Conservation (phyloP, 2,888 invertebrate species). For the Drosophila siamana region DNA sequence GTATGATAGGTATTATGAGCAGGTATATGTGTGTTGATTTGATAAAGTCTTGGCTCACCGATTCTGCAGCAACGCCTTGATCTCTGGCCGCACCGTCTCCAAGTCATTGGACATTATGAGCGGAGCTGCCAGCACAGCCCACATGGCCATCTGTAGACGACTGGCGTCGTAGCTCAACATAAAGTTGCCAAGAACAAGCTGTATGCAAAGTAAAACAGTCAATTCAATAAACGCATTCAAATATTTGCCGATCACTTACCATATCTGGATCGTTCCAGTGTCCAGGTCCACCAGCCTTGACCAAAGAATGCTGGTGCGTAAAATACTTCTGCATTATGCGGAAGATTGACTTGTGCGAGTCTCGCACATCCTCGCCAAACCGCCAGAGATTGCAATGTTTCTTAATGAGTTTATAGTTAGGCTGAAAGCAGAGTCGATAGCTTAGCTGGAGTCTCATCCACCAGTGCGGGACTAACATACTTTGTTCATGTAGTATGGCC, state of each 20-base stretch:
- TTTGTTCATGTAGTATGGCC: slow-evolving; percentile 90
- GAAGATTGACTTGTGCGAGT: slow-evolving; percentile 87
- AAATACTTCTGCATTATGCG: slow-evolving; percentile 87
- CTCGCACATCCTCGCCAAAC: slow-evolving; percentile 88
- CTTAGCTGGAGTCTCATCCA: not conserved
- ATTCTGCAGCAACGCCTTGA: slow-evolving; percentile 88
- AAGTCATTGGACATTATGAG: slow-evolving; percentile 90
- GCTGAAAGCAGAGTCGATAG: slow-evolving; percentile 71
- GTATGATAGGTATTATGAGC: too few relatives aligned
- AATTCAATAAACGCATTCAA: too few relatives aligned
- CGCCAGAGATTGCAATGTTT: slow-evolving; percentile 89
- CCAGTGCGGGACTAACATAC: slow-evolving; percentile 41
- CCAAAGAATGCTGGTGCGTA: slow-evolving; percentile 87
- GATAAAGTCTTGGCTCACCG: too few relatives aligned
- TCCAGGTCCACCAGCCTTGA: slow-evolving; percentile 88
- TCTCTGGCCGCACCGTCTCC: slow-evolving; percentile 86
- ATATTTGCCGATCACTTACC: slow-evolving; percentile 65
- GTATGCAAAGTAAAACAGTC: not conserved
- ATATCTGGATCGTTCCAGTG: slow-evolving; percentile 91
- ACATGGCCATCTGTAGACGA: slow-evolving; percentile 90
- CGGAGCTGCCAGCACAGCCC: slow-evolving; percentile 90
- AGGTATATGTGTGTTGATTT: too few relatives aligned
- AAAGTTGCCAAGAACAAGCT: slow-evolving; percentile 87
- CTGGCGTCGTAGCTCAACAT: slow-evolving; percentile 89
- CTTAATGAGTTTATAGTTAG: slow-evolving; percentile 87